phyloP scores from a whole-genome alignment of 2,113 vertebrate genomes.

The Electrona antarctica region DNA sequence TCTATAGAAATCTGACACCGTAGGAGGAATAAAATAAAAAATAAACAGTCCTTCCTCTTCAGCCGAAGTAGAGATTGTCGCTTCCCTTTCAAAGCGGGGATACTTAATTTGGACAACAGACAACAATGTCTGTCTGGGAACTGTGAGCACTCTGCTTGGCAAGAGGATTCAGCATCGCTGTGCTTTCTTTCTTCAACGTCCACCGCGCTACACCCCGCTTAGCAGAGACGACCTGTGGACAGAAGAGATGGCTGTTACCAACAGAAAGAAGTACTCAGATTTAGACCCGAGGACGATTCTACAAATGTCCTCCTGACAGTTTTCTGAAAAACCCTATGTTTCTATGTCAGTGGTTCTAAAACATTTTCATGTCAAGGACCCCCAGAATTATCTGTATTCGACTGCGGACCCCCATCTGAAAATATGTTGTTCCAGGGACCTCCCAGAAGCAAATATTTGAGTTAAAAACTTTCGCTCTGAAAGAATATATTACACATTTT shows the following conservation, averaged over 20 bases:
- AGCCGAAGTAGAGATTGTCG: conserved; percentile 65
- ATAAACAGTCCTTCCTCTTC: conserved; percentile 40
- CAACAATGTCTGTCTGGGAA: neutral
- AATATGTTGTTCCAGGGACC: no score
- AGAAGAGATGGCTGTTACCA: neutral
- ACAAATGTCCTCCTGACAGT: no score
- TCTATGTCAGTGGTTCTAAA: no score
- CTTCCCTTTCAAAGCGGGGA: conserved; percentile 65
- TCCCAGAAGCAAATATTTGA: no score
- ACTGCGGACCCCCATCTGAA: no score
- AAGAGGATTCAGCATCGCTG: neutral
- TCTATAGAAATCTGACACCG: conserved; percentile 51
- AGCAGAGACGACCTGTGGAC: conserved; percentile 85
- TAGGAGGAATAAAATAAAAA: no score
- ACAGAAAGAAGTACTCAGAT: neutral
- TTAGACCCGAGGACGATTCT: no score
- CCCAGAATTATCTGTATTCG: no score
- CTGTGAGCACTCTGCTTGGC: conserved; percentile 5
- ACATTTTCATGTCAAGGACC: no score
- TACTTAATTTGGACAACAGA: conserved; percentile 35
- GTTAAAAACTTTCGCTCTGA: no score
- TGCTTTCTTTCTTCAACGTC: neutral
- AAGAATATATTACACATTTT: no score
- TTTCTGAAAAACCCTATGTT: no score
- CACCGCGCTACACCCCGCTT: conserved; percentile 81